Percentiles rank a stretch among this genome's conserved stretches.
phyloP scores from a whole-genome alignment of 2,797 vertebrate genomes.

The Anolis apletophallus region DNA sequence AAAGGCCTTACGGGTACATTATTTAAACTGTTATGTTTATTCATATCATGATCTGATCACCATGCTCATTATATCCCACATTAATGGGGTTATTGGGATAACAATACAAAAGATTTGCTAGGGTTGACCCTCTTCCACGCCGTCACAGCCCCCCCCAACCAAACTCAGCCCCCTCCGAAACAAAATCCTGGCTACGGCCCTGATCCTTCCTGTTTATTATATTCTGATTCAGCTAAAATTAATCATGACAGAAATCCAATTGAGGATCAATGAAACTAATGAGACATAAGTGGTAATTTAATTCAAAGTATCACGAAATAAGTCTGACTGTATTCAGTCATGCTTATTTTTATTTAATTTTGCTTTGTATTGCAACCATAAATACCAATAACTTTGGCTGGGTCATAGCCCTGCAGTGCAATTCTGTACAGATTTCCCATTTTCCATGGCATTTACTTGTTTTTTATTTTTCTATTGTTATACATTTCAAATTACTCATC shows the following conservation, averaged over 20 bases:
- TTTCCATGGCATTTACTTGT: too few species aligned
- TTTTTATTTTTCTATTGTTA: not conserved
- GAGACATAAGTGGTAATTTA: not conserved
- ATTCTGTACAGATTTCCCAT: not conserved
- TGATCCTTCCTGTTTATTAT: not conserved
- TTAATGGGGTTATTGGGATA: too few species aligned
- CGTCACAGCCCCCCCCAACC: too few species aligned
- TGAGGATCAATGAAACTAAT: not conserved
- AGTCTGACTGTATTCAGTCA: not conserved
- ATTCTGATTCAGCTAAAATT: not conserved
- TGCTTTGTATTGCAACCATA: not conserved
- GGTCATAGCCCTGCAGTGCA: not conserved
- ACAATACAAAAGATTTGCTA: too few species aligned
- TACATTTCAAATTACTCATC: not conserved
- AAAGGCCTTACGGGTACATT: too few species aligned
- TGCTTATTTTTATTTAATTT: not conserved
- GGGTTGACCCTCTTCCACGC: too few species aligned
- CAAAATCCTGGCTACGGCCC: too few species aligned
- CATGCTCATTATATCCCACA: too few species aligned
- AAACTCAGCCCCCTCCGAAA: too few species aligned
- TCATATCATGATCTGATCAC: too few species aligned
- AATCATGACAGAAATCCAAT: not conserved
- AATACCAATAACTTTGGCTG: not conserved
- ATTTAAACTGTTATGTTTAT: too few species aligned
- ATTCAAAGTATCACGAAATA: not conserved